Base-by-base conservation (phyloP, 2,797 vertebrate species). In the Emys orbicularis region DNA sequence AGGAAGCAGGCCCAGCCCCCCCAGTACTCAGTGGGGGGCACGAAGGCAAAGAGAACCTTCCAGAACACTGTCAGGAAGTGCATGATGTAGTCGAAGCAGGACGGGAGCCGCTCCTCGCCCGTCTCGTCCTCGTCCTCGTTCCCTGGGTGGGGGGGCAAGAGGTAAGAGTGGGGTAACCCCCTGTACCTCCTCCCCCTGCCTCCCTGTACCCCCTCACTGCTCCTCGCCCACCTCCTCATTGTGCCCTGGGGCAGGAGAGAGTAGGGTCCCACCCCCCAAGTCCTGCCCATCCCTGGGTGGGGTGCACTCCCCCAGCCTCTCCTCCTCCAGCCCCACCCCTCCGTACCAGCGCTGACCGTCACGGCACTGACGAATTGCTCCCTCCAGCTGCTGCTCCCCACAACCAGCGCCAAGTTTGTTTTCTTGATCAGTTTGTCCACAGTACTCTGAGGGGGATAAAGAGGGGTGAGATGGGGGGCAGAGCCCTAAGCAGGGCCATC, bases 21-120 rank as follows among this genome's bases (percentile, higher is more conserved):
- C 99, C 99, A 99, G 97, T 99, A 99, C 97, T 99, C 99, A 0
- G 99, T 99, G 82, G 99, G 99, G 0, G 99, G 99, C 59, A 99
- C 99, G 8, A 99, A 99, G 80, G 99, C 99, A 1, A 99, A 98
- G 65, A 72, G 65, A 72, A 72, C 65, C 65, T 72, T 72, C 65
- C 65, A 72, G 37, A 72, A 72, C 37, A 99, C 99, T 1, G 99
- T 99, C 94, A 99, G 98, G 98, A 99, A 99, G 97, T 99, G 99
- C 99, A 99, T 99, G 98, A 99, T 99, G 98, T 99, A 99, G 97
- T 99, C 99, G 47, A 99, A 99, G 97, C 99, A 99, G 91, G 99
- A 99, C 2, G 99, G 99, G 87, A 99, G 98, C 12, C 98, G 98
- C 97, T 99, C 99, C 95, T 99, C 99, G 6, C 98, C 98, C 1